Evolutionary conservation across 2,888 invertebrate species (phyloP), one percentile per base, ranked within the genome.

Genomic region (Dusona sp.): DNA sequence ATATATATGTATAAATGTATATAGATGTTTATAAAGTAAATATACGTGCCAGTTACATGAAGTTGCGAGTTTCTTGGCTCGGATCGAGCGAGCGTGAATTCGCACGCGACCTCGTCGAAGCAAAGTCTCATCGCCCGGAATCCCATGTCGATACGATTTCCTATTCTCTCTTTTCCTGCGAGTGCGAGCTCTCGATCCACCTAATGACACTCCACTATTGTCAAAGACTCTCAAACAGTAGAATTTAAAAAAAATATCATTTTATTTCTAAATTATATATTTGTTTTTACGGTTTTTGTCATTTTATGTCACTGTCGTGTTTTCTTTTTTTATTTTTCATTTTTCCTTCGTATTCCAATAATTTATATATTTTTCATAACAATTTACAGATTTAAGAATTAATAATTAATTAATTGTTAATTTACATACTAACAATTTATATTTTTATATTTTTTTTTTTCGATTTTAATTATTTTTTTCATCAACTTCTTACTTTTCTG

Each of bases 61-160:
- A 81, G 42, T 81, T 73, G 84, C 72, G 67, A 70, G 77, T 42
- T 80, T 83, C 75, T 77, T 78, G 82, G 67, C 70, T 74, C 67
- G 74, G 29, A 79, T 61, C 45, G 54, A 72, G 79, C 77, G 81
- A 86, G 78, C 86, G 86, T 80, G 80, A 84, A 84, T 86, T 86
- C 78, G 74, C 65, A 81, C 81, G 78, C 78, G 86, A 81, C 86
- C 81, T 84, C 84, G 86, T 80, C 80, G 22, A 64, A 70, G 72
- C 68, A 38, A 79, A 86, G 85, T 83, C 85, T 85, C 85, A 79
- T 81, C 86, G 81, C 73, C 80, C 77, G 87, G 83, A 86, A 81
- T 86, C 84, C 72, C 83, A 82, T 57, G 85, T 82, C 85, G 84
- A 88, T 88, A 88, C 86, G 87, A 88, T 88, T 88, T 88, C 88